These are phyloP conservation scores for Drosophila repletoides DNA, from an alignment of 1,140 invertebrate species.

Conservation along the genomic window DNA sequence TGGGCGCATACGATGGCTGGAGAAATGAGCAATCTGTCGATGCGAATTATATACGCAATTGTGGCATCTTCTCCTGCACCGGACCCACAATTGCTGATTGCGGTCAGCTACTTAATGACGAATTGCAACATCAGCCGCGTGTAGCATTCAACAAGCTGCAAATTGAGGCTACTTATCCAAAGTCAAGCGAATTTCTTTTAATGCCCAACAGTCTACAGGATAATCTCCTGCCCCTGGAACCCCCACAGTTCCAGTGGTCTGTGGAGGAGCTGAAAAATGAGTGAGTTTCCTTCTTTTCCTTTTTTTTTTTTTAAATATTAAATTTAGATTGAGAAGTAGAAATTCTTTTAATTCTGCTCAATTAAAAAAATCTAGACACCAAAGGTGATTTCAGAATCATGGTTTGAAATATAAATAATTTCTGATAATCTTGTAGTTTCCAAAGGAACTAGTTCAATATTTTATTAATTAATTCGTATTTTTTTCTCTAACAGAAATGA, in stretches of 20 bases:
- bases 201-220: slow-evolving; percentile 54
- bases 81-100: slow-evolving; percentile 52
- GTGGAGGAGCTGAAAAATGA: slow-evolving; percentile 5
- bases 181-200: slow-evolving; percentile 36
- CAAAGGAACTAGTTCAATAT: no score
- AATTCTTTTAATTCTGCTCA: no score
- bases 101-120: slow-evolving; percentile 21
- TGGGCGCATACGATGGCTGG: slow-evolving; percentile 63
- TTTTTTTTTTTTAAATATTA: no score
- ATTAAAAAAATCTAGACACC: no score
- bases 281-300: no score
- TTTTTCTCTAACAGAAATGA: slow-evolving; percentile 36
- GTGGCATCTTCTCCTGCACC: slow-evolving; percentile 61
- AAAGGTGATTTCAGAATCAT: no score
- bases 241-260: slow-evolving; percentile 50
- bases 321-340: no score
- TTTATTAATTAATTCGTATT: background rate
- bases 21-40: slow-evolving; percentile 49
- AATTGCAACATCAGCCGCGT: background rate
- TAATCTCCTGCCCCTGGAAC: slow-evolving; percentile 54
- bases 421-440: no score
- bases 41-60: slow-evolving; percentile 57
- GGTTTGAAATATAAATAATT: no score
- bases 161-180: slow-evolving; percentile 47
- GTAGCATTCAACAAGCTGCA: slow-evolving; percentile 37